These are phyloP conservation scores for Gymnarchus niloticus DNA, from an alignment of 2,113 vertebrate genomes.

Conservation along the genomic window DNA sequence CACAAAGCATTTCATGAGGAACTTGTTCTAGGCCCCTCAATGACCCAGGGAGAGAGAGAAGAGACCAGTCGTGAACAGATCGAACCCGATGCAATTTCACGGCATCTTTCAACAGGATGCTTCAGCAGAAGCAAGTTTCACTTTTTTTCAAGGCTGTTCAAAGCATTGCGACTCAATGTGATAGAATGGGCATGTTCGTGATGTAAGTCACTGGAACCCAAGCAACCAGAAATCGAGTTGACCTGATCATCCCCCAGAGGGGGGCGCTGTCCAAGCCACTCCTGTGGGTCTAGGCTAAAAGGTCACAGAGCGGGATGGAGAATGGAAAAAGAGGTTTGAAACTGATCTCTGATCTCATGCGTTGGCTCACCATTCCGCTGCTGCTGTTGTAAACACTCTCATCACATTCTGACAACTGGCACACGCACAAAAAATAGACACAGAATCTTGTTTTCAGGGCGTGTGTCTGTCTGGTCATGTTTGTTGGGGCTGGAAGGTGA, in stretches of 20 bases:
- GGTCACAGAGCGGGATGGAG: not conserved
- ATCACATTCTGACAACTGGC: not conserved
- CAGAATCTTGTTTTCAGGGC: not conserved
- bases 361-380: not conserved
- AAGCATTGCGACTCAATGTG: not conserved
- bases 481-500: not conserved
- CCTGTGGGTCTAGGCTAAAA: not conserved
- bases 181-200: not conserved
- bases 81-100: not conserved
- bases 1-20: not conserved
- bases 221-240: not conserved
- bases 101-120: not conserved
- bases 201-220: not conserved
- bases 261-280: not conserved
- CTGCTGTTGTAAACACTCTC: not conserved
- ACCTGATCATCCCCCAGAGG: not conserved
- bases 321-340: not conserved
- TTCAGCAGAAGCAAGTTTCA: not conserved
- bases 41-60: not conserved
- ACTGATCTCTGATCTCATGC: not conserved
- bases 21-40: not conserved
- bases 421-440: not conserved
- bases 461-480: not conserved
- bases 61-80: not conserved
- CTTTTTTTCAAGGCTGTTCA: not conserved